A percentile compares a stretch with the other conserved stretches of the same genome.
phyloP scores from a whole-genome alignment of 1,140 invertebrate genomes.

The Meloidogyne chitwoodi region DNA sequence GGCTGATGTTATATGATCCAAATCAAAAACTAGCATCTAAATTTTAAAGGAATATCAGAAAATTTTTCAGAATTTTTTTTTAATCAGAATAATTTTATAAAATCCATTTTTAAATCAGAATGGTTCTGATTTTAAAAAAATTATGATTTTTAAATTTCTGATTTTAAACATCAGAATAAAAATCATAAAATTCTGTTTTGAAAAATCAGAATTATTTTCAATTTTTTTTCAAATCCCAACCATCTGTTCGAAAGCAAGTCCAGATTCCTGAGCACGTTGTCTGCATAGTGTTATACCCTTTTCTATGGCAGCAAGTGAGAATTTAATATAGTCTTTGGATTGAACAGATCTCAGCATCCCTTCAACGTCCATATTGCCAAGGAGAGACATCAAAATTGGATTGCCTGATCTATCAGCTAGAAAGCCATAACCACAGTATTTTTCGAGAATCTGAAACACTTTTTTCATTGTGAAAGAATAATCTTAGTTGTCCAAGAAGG shows the following conservation, averaged over 20 bases:
- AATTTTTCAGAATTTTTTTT: not conserved
- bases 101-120: not conserved
- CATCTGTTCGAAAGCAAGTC: constrained; percentile 60
- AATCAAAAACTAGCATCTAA: constrained; percentile 58
- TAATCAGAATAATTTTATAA: not conserved
- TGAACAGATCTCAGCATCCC: constrained; percentile 54
- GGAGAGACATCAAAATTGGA: constrained; percentile 58
- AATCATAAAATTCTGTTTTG: not conserved
- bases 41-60: not conserved
- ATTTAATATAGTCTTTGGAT: constrained; percentile 59
- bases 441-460: constrained; percentile 55
- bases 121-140: not conserved
- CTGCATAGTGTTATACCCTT: constrained; percentile 54
- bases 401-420: constrained; percentile 56
- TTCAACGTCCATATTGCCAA: constrained; percentile 60
- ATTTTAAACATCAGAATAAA: not conserved
- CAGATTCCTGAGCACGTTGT: constrained; percentile 48
- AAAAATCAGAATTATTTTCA: not conserved
- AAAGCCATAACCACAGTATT: constrained; percentile 60
- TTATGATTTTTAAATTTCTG: not conserved
- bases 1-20: constrained; percentile 58
- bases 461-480: not conserved
- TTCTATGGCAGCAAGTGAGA: constrained; percentile 58
- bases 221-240: constrained; percentile 15
- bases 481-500: no score